Base-by-base conservation (phyloP, 2,113 vertebrate genomes). In the Panthera uncia region DNA sequence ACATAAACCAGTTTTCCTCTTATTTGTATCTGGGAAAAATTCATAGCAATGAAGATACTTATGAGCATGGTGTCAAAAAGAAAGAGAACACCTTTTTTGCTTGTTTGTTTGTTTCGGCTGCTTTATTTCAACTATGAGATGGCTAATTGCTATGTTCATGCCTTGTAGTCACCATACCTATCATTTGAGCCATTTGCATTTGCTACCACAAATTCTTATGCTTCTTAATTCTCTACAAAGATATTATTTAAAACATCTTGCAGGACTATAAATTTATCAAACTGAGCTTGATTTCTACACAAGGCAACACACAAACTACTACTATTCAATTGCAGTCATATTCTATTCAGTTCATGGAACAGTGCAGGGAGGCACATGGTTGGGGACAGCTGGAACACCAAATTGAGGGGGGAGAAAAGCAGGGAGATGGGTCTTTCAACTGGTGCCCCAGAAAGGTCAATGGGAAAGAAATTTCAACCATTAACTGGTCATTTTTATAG, bases 361-460 rank as follows among this genome's bases (percentile, higher is more conserved):
- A 36, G 6, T 1, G 2, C 11, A 12, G 55, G 48, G 23, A 19
- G 38, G 36, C 4, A 18, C 36, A 41, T 3, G 2, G 11, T 71
- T 79, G 61, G 8, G 19, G 14, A 57, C n/a, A 65, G 33, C n/a
- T 9, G 19, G 27, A 61, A 4, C 1, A 23, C 29, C 14, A 66
- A 23, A 7, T 1, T 2, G 6, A 81, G 31, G 12, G 0, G 0
- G 12, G 19, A 82, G 13, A 18, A 33, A 78, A 19, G 29, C 50
- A 55, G 36, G 55, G 55, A 10, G 4, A 15, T 4, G 1, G 19
- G 12, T 27, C 52, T 21, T 3, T 63, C 85, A 41, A 21, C 7
- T 57, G 31, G 50, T 21, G 27, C n/a, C 61, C 69, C 23, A 4
- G 48, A 84, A 93, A 41, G 41, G 52, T 63, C 33, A 61, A n/a